A percentile compares a stretch with the other conserved stretches of the same genome.
These are phyloP conservation scores for Rhinoderma darwinii DNA, from an alignment of 2,113 vertebrate species.

Conservation along the genomic window DNA sequence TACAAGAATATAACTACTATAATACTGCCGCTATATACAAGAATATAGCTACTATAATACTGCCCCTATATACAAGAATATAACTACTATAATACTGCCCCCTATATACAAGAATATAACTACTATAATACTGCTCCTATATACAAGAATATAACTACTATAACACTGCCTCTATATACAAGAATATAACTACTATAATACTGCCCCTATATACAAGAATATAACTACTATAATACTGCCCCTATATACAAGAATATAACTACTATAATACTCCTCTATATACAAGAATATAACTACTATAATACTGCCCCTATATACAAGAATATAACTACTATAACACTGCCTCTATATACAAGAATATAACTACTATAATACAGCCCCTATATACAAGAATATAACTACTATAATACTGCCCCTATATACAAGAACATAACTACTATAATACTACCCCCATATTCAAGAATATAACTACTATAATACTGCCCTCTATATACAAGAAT, in stretches of 20 bases:
- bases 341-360: neutral
- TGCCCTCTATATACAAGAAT: neutral
- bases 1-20: too few species aligned
- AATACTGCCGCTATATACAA: too few species aligned
- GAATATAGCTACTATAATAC: too few species aligned
- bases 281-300: neutral
- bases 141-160: too few species aligned
- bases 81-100: too few species aligned
- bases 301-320: neutral
- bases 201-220: neutral
- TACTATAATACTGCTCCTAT: neutral
- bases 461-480: slow-evolving; percentile 4
- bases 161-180: too few species aligned
- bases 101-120: neutral
- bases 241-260: neutral
- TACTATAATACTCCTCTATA: too few species aligned
- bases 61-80: too few species aligned
- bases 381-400: too few species aligned
- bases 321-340: too few species aligned
- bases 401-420: too few species aligned
- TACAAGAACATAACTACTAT: neutral
- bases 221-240: neutral
- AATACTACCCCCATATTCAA: neutral
- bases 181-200: slow-evolving; percentile 8
- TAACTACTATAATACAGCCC: neutral